Evolutionary conservation across 2,888 invertebrate genomes (phyloP), one percentile per base, ranked within the genome.

Genomic region (Sinelater perroti): DNA sequence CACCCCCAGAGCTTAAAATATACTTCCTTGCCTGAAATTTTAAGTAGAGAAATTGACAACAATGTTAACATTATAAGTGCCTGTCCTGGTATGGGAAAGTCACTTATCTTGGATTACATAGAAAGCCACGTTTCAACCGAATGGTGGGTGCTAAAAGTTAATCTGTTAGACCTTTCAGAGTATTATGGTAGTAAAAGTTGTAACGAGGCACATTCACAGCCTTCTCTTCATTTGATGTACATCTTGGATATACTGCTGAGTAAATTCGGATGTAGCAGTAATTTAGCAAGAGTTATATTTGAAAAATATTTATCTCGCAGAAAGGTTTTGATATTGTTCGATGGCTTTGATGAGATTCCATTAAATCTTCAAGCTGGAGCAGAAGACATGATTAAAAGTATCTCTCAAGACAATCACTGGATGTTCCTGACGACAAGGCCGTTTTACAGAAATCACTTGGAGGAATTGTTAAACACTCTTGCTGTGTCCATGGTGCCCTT

Each of bases 61-160:
- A 33, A 11, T 7, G 13, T 16, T 14, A 33, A 13, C 8, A 14
- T 33, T 33, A 33, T 33, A 14, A 53, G 53, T 26, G 45, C 53
- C 5, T 26, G 8, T 3, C 45, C 53, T 5, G 53, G 53, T 2
- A 46, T 46, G 53, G 53, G 53, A n/a, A 46, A 53, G 28, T 11
- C 53, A 2, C 14, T 45, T 1, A 8, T 45, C 2, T 10, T 53
- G 35, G 28, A 46, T 35, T 31, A 33, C 6, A 10, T 53, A 8
- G 33, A 24, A 4, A 14, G 11, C 2, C 6, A 10, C 14, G 36
- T 28, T 6, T 17, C 45, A 6, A 18, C 20, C 7, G 24, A 16
- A n/a, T 7, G 8, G n/a, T 44, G 42, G 44, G 44, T 52, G n/a
- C 5, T 52, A n/a, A 20, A 18, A 35, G 35, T 53, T 17, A 36